Evolutionary conservation across 2,888 invertebrate genomes (phyloP).

Genomic region (Marronus borbonicus): DNA sequence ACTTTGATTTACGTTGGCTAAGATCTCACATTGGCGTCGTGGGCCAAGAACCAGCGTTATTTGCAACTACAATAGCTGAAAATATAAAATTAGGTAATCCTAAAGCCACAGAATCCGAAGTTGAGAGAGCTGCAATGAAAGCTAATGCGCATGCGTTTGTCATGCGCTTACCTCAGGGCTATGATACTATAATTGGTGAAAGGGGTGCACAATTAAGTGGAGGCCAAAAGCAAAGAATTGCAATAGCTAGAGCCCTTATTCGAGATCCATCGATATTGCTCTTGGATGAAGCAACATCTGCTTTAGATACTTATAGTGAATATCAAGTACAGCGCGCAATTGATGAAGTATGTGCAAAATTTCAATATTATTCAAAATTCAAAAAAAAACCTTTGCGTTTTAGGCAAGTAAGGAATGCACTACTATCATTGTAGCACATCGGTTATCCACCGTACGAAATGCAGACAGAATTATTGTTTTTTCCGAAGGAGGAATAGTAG

Average conservation of each 20-base stretch:
- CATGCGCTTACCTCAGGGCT: constrained; percentile 82
- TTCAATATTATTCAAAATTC: too few relatives aligned
- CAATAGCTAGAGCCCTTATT: constrained; percentile 90
- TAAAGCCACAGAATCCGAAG: constrained; percentile 77
- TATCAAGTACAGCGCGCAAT: constrained; percentile 88
- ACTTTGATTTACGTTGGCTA: constrained; percentile 84
- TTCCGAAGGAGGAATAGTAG: constrained; percentile 79
- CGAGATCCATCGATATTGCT: constrained; percentile 85
- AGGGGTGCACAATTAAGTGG: constrained; percentile 88
- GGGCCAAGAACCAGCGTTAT: constrained; percentile 92
- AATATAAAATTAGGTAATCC: constrained; percentile 86
- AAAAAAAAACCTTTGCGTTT: constrained; percentile 53
- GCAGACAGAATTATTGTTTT: constrained; percentile 84
- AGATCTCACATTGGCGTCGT: constrained; percentile 89
- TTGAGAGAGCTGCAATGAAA: constrained; percentile 80
- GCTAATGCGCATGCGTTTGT: constrained; percentile 88
- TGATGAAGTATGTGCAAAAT: constrained; percentile 74
- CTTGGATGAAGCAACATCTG: constrained; percentile 92
- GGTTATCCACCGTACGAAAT: constrained; percentile 81
- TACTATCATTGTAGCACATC: constrained; percentile 85
- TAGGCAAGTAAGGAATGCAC: constrained; percentile 83
- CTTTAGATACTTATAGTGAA: constrained; percentile 90
- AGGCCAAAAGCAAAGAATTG: constrained; percentile 92
- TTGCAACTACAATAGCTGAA: constrained; percentile 87
- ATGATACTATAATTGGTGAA: constrained; percentile 89